These are phyloP conservation scores for Falcaria lacertinaria DNA, from an alignment of 2,888 invertebrate species.

Conservation along the genomic window DNA sequence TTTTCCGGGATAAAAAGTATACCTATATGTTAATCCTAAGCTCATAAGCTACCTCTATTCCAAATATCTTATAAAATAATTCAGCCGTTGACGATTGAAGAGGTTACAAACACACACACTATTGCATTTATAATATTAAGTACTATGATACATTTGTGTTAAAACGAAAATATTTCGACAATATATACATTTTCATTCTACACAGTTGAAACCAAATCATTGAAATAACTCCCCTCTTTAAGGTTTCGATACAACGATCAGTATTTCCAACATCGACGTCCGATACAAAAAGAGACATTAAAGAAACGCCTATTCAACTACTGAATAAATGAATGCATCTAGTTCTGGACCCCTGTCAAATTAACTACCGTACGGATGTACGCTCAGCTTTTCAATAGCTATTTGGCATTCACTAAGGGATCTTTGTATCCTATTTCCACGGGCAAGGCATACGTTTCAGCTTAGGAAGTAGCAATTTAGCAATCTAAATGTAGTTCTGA, in stretches of 20 bases:
- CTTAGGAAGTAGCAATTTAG: slow-evolving; percentile 47
- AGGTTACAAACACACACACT: too few relatives aligned
- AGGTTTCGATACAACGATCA: slow-evolving; percentile 8
- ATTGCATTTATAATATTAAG: too few relatives aligned
- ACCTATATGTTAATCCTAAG: too few relatives aligned
- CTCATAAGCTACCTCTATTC: too few relatives aligned
- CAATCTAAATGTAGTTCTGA: slow-evolving; percentile 41
- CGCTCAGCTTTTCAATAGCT: slow-evolving; percentile 37
- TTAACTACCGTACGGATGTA: slow-evolving; percentile 22
- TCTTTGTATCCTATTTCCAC: slow-evolving; percentile 32
- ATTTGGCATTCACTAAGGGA: slow-evolving; percentile 43
- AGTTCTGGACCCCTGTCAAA: slow-evolving; percentile 16
- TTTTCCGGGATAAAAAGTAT: too few relatives aligned
- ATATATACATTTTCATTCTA: background rate
- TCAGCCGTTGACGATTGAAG: too few relatives aligned
- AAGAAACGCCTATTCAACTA: slow-evolving; percentile 20
- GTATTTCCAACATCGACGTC: slow-evolving; percentile 7
- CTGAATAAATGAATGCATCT: slow-evolving; percentile 2
- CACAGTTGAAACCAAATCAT: too few relatives aligned
- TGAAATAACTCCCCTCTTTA: background rate
- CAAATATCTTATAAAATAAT: too few relatives aligned
- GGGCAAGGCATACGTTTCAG: slow-evolving; percentile 33
- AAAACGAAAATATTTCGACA: too few relatives aligned
- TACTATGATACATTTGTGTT: too few relatives aligned
- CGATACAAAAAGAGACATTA: slow-evolving; percentile 2